Conservation (phyloP, 2,113 vertebrate genomes). For the Trachemys scripta region DNA sequence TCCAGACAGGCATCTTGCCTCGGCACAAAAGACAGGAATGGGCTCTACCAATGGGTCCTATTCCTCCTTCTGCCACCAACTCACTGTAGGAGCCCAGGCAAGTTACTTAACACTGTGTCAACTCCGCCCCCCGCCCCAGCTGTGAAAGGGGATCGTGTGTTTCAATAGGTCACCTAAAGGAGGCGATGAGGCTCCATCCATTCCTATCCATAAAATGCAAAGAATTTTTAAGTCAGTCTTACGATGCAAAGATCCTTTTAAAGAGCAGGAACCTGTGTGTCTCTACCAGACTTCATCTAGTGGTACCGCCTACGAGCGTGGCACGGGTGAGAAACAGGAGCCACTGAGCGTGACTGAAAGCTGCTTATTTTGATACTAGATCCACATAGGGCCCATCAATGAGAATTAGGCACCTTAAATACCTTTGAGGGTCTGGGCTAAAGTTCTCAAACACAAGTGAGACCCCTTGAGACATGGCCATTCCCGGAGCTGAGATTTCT, state of each 20-base stretch:
- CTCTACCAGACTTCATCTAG: not conserved
- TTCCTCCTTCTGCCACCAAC: not conserved
- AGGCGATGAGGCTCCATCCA: not conserved
- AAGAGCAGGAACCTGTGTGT: not conserved
- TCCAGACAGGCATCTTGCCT: not conserved
- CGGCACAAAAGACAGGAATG: not conserved
- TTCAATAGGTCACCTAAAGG: not conserved
- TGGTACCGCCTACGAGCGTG: not conserved
- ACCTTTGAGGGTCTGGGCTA: not conserved
- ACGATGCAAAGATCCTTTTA: not conserved
- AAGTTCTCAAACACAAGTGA: not conserved
- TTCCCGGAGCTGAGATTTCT: not conserved
- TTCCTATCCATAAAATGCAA: not conserved
- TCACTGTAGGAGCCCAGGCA: no score
- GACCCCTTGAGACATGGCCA: not conserved
- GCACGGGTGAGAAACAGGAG: not conserved
- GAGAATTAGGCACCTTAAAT: not conserved
- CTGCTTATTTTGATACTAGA: not conserved
- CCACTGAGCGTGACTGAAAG: not conserved
- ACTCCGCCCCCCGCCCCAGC: accelerated
- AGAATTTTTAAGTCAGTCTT: not conserved
- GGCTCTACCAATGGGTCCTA: not conserved
- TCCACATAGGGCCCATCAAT: not conserved
- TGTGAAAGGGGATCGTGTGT: no score
- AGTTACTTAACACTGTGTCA: not conserved